Evolutionary conservation across 1,140 invertebrate species (phyloP).

Genomic region (Drosophila pseudoobscura): DNA sequence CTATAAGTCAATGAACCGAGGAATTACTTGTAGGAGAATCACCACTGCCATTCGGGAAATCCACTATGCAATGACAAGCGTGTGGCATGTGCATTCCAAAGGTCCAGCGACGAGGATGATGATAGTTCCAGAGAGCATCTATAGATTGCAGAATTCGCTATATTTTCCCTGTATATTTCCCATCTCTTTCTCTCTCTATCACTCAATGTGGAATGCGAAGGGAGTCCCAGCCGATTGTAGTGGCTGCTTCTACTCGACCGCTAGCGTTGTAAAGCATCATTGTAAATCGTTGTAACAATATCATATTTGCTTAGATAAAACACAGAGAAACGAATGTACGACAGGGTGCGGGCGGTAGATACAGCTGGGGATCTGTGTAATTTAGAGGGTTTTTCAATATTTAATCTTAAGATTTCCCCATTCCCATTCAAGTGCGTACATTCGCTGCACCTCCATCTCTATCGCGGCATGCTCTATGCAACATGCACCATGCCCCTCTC

Average conservation of each 20-base stretch:
- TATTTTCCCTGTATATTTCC: too few species aligned
- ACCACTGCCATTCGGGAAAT: too few species aligned
- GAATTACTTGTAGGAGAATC: not conserved
- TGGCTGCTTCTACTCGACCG: too few species aligned
- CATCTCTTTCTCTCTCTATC: too few species aligned
- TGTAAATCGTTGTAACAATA: conserved; percentile 7
- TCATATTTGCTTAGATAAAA: conserved; percentile 31
- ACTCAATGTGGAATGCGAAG: not conserved
- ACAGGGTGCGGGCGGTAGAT: too few species aligned
- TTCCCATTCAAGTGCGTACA: conserved; percentile 5
- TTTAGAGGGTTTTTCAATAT: not conserved
- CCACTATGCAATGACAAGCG: too few species aligned
- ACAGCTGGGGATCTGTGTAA: not conserved
- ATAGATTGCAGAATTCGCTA: too few species aligned
- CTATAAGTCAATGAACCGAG: not conserved
- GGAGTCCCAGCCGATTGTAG: not conserved
- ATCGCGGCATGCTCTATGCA: not conserved
- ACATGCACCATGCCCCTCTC: not conserved
- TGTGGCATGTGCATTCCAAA: too few species aligned
- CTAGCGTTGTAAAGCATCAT: conserved; percentile 1
- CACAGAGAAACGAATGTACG: not conserved
- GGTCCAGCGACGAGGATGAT: too few species aligned
- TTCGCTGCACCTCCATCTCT: conserved; percentile 19
- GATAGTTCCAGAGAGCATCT: too few species aligned
- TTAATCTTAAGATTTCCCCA: conserved; percentile 13